Percentiles rank a stretch among this genome's conserved stretches.
Evolutionary conservation across 2,113 vertebrate species (phyloP).

Genomic region (Melanotaenia duboulayi): DNA sequence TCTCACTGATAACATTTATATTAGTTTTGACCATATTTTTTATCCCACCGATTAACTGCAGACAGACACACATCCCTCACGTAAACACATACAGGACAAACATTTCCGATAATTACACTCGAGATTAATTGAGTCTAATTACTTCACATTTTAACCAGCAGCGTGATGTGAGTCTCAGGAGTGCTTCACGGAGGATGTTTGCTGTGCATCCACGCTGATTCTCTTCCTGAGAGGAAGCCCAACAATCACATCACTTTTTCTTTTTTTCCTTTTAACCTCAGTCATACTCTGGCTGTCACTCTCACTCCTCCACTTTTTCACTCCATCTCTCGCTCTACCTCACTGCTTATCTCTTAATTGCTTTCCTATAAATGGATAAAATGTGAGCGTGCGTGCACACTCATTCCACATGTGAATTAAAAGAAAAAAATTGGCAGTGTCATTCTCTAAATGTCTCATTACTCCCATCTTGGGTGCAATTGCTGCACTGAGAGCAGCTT

Average conservation of each 20-base stretch:
- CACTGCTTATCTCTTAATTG: constrained; percentile 74
- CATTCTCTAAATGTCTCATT: constrained; percentile 65
- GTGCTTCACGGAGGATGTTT: constrained; percentile 24
- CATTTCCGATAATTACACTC: not conserved
- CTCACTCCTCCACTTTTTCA: constrained; percentile 15
- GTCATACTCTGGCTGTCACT: constrained; percentile 9
- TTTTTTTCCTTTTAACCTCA: not conserved
- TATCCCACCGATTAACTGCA: constrained; percentile 16
- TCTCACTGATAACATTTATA: constrained; percentile 12
- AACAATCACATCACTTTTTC: constrained; percentile 42
- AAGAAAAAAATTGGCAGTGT: constrained; percentile 40
- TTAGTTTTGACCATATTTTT: constrained; percentile 26
- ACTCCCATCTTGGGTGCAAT: constrained; percentile 42
- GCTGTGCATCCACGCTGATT: constrained; percentile 1
- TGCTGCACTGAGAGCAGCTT: constrained; percentile 33
- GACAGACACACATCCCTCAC: constrained; percentile 10
- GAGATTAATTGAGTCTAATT: constrained; percentile 31
- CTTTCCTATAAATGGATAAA: constrained; percentile 61
- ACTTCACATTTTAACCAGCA: constrained; percentile 32
- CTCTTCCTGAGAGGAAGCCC: constrained; percentile 41
- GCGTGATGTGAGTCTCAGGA: constrained; percentile 12
- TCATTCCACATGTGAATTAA: constrained; percentile 7
- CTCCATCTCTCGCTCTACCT: constrained; percentile 38
- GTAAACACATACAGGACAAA: constrained; percentile 6
- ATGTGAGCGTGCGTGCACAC: constrained; percentile 11